These are phyloP conservation scores for Rhynchophorus ferrugineus DNA, from an alignment of 1,140 invertebrate species.

Conservation along the genomic window DNA sequence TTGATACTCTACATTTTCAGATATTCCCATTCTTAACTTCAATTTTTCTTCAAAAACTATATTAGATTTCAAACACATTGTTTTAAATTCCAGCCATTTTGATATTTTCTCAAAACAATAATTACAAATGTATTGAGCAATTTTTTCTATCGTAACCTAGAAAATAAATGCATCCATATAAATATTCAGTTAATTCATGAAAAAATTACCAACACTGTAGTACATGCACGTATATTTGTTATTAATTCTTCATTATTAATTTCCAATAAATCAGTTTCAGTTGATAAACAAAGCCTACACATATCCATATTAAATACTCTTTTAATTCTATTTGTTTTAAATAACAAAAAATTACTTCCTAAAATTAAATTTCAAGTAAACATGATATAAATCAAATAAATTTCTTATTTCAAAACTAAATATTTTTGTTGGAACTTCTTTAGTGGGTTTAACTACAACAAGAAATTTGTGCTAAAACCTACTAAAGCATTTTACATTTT, in stretches of 20 bases:
- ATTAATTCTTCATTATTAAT: conserved; percentile 18
- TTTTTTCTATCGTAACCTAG: conserved; percentile 14
- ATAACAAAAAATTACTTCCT: no score
- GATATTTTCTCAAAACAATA: conserved; percentile 24
- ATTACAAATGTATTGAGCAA: conserved; percentile 18
- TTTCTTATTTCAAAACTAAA: no score
- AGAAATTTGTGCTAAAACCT: no score
- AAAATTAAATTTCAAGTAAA: no score
- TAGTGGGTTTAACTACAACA: no score
- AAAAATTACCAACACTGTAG: conserved; percentile 24
- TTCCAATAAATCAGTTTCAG: conserved; percentile 9
- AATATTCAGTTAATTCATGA: no score
- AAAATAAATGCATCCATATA: no score
- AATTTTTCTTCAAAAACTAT: conserved; percentile 19
- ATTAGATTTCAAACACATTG: conserved; percentile 21
- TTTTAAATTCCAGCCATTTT: conserved; percentile 24
- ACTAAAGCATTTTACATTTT: no score
- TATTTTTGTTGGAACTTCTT: no score
- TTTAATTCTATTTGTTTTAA: no score
- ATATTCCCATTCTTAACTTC: conserved; percentile 23
- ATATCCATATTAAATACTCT: conserved; percentile 18
- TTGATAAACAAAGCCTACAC: conserved; percentile 27
- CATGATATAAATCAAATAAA: no score
- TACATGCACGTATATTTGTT: conserved; percentile 25
- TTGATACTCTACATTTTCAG: no score